Conservation (phyloP, 2,888 invertebrate species). For the Drosophila monieri region DNA sequence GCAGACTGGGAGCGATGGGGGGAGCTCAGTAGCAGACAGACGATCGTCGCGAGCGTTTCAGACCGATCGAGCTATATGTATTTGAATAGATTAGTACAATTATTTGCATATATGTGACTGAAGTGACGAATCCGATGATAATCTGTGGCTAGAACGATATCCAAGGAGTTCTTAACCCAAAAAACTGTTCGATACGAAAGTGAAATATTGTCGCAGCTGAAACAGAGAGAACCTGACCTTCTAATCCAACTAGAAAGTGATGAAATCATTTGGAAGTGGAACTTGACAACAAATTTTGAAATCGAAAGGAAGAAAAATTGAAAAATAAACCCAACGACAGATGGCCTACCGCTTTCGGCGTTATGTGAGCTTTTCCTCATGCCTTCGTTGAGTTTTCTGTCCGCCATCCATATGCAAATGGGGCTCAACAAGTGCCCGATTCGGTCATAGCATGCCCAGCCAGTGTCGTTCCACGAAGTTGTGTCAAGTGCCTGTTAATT, state of each 20-base stretch:
- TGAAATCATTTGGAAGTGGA: neutral
- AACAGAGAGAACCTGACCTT: conserved; percentile 59
- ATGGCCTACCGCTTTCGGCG: conserved; percentile 65
- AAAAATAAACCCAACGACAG: conserved; percentile 20
- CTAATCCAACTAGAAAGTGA: conserved; percentile 2
- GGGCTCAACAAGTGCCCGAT: conserved; percentile 49
- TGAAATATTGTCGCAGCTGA: conserved; percentile 30
- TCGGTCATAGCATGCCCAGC: conserved; percentile 23
- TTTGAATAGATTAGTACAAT: conserved; percentile 25
- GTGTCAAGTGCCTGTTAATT: conserved; percentile 56
- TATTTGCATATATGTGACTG: conserved; percentile 33
- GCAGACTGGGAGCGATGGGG: conserved; percentile 48
- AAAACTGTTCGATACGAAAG: conserved; percentile 2
- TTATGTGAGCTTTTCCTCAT: conserved; percentile 63
- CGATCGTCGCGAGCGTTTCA: conserved; percentile 71
- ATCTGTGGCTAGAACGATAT: conserved; percentile 32
- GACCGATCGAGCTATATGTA: conserved; percentile 41
- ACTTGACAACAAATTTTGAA: neutral
- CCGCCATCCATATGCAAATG: conserved; percentile 10
- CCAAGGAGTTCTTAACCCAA: conserved; percentile 38
- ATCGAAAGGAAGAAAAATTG: conserved; percentile 2
- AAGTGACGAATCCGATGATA: conserved; percentile 23
- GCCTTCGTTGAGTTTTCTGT: conserved; percentile 46
- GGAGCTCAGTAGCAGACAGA: conserved; percentile 65
- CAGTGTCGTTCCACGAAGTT: conserved; percentile 3